These are phyloP conservation scores for Spisula solida DNA, from an alignment of 2,888 invertebrate species.

Conservation along the genomic window DNA sequence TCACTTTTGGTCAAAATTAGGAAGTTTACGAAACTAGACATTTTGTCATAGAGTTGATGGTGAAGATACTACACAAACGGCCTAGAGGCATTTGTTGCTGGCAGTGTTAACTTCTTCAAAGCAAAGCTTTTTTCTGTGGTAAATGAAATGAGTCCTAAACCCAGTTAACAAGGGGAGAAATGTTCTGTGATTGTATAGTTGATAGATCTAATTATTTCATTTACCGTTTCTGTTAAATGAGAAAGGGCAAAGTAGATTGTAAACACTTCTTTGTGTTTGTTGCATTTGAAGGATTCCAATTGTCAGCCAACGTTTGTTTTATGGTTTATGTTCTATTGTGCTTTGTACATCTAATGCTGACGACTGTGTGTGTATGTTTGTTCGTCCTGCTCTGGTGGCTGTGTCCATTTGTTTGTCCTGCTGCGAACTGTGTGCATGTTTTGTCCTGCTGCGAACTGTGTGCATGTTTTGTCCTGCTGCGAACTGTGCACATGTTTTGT, in stretches of 20 bases:
- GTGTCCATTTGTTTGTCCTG: too few relatives aligned
- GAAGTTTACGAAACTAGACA: conserved; percentile 42
- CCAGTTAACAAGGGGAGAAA: conserved; percentile 15
- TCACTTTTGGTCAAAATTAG: conserved; percentile 55
- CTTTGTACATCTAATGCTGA: too few relatives aligned
- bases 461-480: too few relatives aligned
- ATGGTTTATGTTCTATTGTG: too few relatives aligned
- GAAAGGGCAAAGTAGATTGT: conserved; percentile 12
- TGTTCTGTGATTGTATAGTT: neutral
- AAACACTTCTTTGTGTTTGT: conserved; percentile 9
- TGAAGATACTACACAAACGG: neutral
- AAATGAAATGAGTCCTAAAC: neutral
- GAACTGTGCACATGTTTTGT: too few relatives aligned
- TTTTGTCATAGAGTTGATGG: conserved; percentile 46
- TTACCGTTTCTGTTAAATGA: conserved; percentile 17
- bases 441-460: too few relatives aligned
- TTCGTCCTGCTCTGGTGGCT: too few relatives aligned
- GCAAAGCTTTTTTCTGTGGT: neutral
- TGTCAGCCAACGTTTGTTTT: neutral
- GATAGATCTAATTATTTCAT: conserved; percentile 30
- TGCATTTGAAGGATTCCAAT: neutral
- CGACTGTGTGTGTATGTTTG: too few relatives aligned
- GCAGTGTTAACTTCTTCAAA: neutral
- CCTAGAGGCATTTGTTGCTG: conserved; percentile 20
- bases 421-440: too few relatives aligned